Percentiles rank a stretch among this genome's conserved stretches.
Conservation (phyloP, 2,797 vertebrate species). For the Melanotaenia maccullochi region DNA sequence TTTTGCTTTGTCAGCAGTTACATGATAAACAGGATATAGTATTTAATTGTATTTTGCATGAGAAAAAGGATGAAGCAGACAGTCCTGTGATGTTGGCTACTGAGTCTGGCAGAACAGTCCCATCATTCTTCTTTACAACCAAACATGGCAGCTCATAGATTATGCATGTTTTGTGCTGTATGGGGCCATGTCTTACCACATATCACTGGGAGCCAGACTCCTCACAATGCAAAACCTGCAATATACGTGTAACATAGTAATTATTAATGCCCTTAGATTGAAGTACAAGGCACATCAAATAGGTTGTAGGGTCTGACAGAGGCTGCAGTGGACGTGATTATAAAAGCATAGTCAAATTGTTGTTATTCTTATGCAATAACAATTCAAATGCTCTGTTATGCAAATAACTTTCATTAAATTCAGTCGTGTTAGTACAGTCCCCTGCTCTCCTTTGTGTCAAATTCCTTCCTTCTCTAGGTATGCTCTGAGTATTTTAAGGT, state of each 20-base stretch:
- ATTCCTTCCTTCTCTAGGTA: conserved; percentile 25
- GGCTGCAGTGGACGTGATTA: conserved; percentile 16
- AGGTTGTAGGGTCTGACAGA: conserved; percentile 6
- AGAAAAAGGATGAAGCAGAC: not conserved
- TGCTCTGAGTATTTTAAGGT: conserved; percentile 17
- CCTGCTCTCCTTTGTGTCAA: conserved; percentile 38
- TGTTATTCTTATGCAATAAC: not conserved
- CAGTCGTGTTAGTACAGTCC: not conserved
- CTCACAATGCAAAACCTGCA: conserved; percentile 38
- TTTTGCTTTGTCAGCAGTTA: not conserved
- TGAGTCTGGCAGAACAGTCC: conserved; percentile 32
- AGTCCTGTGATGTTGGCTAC: conserved; percentile 29
- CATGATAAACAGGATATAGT: not conserved
- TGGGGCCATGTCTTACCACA: conserved; percentile 46
- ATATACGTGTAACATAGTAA: conserved; percentile 39
- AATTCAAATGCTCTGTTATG: not conserved
- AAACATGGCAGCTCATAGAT: conserved; percentile 65
- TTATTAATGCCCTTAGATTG: conserved; percentile 56
- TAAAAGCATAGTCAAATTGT: conserved; percentile 1
- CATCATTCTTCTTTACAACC: conserved; percentile 47
- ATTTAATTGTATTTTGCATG: not conserved
- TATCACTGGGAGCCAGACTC: conserved; percentile 43
- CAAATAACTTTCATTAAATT: not conserved
- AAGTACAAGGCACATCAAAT: conserved; percentile 19
- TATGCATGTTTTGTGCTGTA: conserved; percentile 63